Evolutionary conservation across 2,113 vertebrate genomes (phyloP).

Genomic region (Sula dactylatra): DNA sequence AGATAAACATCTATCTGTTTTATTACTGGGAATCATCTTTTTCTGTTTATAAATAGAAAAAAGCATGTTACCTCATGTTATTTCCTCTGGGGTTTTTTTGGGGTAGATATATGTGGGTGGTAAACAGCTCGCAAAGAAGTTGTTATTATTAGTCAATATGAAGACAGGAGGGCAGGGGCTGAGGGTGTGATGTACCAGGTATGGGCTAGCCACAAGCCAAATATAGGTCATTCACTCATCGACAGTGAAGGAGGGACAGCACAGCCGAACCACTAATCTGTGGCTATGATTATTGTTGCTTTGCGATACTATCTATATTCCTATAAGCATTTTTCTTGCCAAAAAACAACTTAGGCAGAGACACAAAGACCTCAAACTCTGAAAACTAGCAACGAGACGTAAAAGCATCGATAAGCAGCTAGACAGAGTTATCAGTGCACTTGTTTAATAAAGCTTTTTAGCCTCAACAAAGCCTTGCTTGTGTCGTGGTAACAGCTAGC

Average conservation of each 20-base stretch:
- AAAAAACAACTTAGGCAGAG: background rate
- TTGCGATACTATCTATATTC: background rate
- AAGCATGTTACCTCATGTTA: constrained; percentile 41
- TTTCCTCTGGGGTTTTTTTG: constrained; percentile 66
- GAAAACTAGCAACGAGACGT: background rate
- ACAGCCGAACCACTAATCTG: background rate
- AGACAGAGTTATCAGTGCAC: background rate
- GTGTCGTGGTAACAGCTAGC: background rate
- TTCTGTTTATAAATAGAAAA: constrained; percentile 70
- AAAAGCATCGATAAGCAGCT: background rate
- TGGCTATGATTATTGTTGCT: background rate
- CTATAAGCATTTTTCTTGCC: background rate
- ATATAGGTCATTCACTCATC: background rate
- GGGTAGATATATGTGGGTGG: background rate
- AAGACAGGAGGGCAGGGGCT: background rate
- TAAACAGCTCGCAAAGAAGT: background rate
- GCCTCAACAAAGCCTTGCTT: background rate
- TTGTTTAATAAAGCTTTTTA: background rate
- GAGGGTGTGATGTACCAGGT: background rate
- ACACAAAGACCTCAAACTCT: background rate
- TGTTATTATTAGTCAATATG: constrained; percentile 26
- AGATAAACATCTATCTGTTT: constrained; percentile 74
- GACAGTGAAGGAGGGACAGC: background rate
- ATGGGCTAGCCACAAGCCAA: background rate
- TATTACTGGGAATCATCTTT: constrained; percentile 42